Evolutionary conservation across 2,113 vertebrate species (phyloP).

Genomic region (Dromiciops gliroides): DNA sequence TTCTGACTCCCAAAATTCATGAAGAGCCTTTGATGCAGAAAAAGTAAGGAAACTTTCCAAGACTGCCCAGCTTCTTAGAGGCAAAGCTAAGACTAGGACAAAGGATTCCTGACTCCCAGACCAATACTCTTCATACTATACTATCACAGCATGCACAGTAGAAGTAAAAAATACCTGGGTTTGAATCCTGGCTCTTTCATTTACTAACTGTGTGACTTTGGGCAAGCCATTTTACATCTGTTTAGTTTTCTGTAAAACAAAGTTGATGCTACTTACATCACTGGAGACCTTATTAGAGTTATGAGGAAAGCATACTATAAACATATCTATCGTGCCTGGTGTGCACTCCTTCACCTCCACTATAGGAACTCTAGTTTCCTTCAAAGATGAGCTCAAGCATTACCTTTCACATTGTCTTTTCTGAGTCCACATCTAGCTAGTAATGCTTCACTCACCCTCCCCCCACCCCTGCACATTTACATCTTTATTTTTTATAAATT

Average conservation of each 20-base stretch:
- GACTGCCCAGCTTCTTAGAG: not conserved
- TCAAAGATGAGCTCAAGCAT: not conserved
- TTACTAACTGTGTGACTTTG: not conserved
- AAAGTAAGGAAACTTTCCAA: not conserved
- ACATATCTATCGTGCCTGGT: not conserved
- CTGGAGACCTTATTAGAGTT: not conserved
- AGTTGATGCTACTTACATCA: not conserved
- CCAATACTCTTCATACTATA: not conserved
- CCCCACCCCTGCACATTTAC: not conserved
- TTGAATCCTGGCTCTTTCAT: not conserved
- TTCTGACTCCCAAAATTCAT: not conserved
- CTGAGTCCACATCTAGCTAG: not conserved
- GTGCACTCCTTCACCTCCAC: not conserved
- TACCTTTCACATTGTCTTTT: not conserved
- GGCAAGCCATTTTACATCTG: not conserved
- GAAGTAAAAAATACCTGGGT: not conserved
- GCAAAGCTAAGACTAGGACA: not conserved
- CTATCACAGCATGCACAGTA: not conserved
- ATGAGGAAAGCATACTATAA: not conserved
- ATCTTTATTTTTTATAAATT: not conserved
- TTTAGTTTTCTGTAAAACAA: not conserved
- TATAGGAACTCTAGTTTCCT: not conserved
- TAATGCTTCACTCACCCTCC: not conserved
- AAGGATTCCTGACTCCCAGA: not conserved
- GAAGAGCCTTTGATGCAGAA: not conserved